These are phyloP conservation scores for Apis dorsata DNA, from an alignment of 1,140 invertebrate genomes.

Conservation along the genomic window DNA sequence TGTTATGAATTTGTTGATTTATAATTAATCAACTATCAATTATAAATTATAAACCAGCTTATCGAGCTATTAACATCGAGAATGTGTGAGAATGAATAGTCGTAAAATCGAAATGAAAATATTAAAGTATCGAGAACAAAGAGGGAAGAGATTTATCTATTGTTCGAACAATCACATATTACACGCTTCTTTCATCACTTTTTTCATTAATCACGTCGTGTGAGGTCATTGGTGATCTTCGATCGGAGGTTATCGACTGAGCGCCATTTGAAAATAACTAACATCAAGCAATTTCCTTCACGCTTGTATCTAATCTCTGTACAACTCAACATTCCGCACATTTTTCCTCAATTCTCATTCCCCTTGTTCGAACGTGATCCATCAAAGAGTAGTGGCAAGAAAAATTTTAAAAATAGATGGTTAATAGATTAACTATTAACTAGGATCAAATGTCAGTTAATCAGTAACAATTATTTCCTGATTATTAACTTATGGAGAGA, in stretches of 20 bases:
- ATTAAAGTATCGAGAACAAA: background rate
- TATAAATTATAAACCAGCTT: slow-evolving; percentile 4
- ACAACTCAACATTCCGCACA: background rate
- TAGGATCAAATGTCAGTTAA: too few relatives aligned
- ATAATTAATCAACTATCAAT: slow-evolving; percentile 26
- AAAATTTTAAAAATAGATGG: too few relatives aligned
- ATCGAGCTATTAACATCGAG: slow-evolving; percentile 4
- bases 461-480: too few relatives aligned
- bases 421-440: too few relatives aligned
- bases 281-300: background rate
- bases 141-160: slow-evolving; percentile 18
- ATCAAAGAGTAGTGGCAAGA: too few relatives aligned
- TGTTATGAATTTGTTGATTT: background rate
- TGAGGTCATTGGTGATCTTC: slow-evolving; percentile 35
- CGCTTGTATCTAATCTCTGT: background rate
- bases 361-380: background rate
- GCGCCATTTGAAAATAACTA: slow-evolving; percentile 23
- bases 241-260: slow-evolving; percentile 20
- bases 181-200: slow-evolving; percentile 30
- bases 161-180: slow-evolving; percentile 15
- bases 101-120: background rate
- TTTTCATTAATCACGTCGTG: slow-evolving; percentile 16
- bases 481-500: too few relatives aligned
- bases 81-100: background rate
- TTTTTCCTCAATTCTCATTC: background rate